A percentile compares a stretch with the other conserved stretches of the same genome.
phyloP scores from a whole-genome alignment of 2,113 vertebrate genomes.

The Arenaria interpres region DNA sequence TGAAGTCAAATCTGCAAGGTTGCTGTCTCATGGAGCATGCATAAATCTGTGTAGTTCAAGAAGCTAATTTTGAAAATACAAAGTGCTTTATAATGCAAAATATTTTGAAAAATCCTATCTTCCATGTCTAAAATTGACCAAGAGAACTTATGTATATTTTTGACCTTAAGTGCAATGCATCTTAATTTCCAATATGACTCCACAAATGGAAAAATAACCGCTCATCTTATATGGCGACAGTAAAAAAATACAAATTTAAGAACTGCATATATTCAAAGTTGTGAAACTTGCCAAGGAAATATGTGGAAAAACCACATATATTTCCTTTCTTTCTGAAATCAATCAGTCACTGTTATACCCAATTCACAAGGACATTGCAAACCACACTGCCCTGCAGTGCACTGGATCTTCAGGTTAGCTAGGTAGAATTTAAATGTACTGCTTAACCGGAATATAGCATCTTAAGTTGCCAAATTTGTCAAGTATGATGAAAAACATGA shows the following conservation, averaged over 20 bases:
- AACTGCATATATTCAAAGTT: not conserved
- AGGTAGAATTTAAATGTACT: not conserved
- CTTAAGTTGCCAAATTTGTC: not conserved
- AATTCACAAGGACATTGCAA: not conserved
- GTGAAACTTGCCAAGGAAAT: not conserved
- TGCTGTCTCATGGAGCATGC: not conserved
- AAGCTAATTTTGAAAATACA: not conserved
- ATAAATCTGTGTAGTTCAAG: not conserved
- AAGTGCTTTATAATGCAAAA: not conserved
- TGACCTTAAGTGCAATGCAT: not conserved
- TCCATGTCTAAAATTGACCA: not conserved
- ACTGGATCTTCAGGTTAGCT: not conserved
- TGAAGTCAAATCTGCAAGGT: not conserved
- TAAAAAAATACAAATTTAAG: not conserved
- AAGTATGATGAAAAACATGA: not conserved
- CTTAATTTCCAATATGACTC: not conserved
- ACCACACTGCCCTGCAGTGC: not conserved
- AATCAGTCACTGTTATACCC: not conserved
- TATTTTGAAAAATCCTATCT: not conserved
- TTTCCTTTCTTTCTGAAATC: not conserved
- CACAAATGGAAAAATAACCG: not conserved
- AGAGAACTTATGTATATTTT: not conserved
- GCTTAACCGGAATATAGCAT: not conserved
- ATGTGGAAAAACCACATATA: not conserved
- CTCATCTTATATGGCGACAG: not conserved